Evolutionary conservation across 2,113 vertebrate genomes (phyloP), one percentile per base, ranked within the genome.

Genomic region (Vidua macroura): DNA sequence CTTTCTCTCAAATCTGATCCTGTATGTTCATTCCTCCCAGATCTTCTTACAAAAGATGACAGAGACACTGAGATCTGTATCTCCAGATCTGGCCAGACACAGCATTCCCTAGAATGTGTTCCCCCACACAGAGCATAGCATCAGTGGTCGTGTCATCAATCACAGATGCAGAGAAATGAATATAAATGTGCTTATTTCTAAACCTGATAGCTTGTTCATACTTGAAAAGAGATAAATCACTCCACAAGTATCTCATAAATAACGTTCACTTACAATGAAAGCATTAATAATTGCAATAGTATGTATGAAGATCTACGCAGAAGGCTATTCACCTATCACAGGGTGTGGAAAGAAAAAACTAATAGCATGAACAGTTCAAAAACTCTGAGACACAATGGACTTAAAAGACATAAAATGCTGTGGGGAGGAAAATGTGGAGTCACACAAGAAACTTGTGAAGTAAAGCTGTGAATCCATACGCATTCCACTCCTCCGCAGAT

Each of bases 181-280:
- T 66, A 93, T 28, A 86, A 91, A 82, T 77, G 73, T 18, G 48
- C 53, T 91, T 62, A 62, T 81, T 96, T 93, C 91, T 88, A 83
- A 88, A 80, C 51, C 46, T 55, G 31, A 83, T 66, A 81, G 64
- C 90, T 88, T 90, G 92, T 59, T 95, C 88, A 83, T 92, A 86
- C 88, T 90, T 90, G 92, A 93, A 94, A 73, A 92, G 59, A 63
- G 37, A 91, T 78, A 93, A 95, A 94, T 86, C 92, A 93, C 77
- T 94, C 88, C 27, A 49, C 3, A 1, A 84, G 44, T 75, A 75
- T 25, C 83, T 92, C 73, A 77, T 67, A 79, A 81, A 91, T 41
- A 77, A 37, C 9, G 1, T 46, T 92, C 52, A 60, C 53, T 85
- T 53, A 90, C 46, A 95, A 83, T n/a, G 68, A 90, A 90, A 90